phyloP scores from a whole-genome alignment of 92 coral and sea anemone genomes.

The Phenganax subtilis region DNA sequence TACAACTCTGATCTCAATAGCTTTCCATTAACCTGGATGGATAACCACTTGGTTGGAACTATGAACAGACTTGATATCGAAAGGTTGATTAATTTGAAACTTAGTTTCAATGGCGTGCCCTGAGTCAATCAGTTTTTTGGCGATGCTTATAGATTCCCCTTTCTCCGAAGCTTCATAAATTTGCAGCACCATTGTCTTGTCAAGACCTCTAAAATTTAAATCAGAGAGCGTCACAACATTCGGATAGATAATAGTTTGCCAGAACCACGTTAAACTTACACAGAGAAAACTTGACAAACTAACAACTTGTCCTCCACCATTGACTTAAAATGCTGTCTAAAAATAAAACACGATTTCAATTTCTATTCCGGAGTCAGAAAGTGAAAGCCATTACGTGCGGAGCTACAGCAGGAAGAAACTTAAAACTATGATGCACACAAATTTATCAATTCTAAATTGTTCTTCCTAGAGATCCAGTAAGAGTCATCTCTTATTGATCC shows the following conservation, averaged over 20 bases:
- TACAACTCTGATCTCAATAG: neutral
- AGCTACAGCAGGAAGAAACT: neutral
- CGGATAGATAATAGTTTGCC: neutral
- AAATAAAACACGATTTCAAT: slow-evolving; percentile 19
- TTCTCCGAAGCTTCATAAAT: slow-evolving; percentile 63
- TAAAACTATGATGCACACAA: too few relatives aligned
- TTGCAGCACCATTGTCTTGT: slow-evolving; percentile 54
- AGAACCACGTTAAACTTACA: slow-evolving; percentile 49
- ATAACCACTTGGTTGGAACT: too few relatives aligned
- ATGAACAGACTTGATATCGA: neutral
- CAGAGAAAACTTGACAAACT: slow-evolving; percentile 72
- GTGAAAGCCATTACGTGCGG: neutral
- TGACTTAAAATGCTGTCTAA: slow-evolving; percentile 60
- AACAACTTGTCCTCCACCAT: slow-evolving; percentile 74
- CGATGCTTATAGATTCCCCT: slow-evolving; percentile 59
- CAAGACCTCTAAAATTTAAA: slow-evolving; percentile 44
- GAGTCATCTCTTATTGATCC: too few relatives aligned
- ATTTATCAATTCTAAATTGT: too few relatives aligned
- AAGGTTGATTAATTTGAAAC: neutral
- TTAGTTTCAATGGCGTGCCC: slow-evolving; percentile 50
- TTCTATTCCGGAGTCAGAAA: neutral
- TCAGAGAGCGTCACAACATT: neutral
- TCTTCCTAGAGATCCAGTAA: too few relatives aligned
- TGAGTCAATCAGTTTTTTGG: slow-evolving; percentile 63
- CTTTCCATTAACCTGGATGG: neutral